Evolutionary conservation across 2,888 invertebrate genomes (phyloP).

Genomic region (Cremastinae sp.): DNA sequence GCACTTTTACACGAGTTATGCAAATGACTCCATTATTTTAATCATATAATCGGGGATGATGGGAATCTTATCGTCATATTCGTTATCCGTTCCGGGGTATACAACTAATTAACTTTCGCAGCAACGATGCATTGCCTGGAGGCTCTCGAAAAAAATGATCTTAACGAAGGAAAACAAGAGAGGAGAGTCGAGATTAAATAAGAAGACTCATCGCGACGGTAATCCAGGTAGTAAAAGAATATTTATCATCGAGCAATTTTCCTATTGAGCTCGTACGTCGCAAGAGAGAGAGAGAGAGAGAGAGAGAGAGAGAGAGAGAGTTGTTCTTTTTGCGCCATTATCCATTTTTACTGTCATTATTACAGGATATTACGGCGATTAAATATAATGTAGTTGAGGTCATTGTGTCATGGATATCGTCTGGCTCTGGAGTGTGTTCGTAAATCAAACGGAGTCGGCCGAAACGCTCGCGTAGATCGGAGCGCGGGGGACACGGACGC

Average conservation of each 20-base stretch:
- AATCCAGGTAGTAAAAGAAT: background rate
- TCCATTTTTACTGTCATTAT: background rate
- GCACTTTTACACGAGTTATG: slow-evolving; percentile 33
- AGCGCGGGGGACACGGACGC: slow-evolving; percentile 25
- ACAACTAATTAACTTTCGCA: slow-evolving; percentile 14
- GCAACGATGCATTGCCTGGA: background rate
- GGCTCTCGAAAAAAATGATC: background rate
- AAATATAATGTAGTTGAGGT: slow-evolving; percentile 15
- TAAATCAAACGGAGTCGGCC: slow-evolving; percentile 59
- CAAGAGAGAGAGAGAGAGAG: no score
- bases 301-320: no score
- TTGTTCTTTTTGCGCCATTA: background rate
- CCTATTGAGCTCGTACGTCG: no score
- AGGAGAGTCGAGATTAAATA: no score
- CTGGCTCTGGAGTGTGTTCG: slow-evolving; percentile 51
- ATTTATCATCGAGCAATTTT: no score
- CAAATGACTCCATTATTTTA: slow-evolving; percentile 36
- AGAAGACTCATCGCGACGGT: no score
- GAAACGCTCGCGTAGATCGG: slow-evolving; percentile 32
- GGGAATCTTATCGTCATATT: slow-evolving; percentile 25
- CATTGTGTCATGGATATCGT: slow-evolving; percentile 28
- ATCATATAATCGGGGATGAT: slow-evolving; percentile 28
- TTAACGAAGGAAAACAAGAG: background rate
- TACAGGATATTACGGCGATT: slow-evolving; percentile 3
- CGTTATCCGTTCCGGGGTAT: slow-evolving; percentile 18